Base-by-base conservation (phyloP, 1,140 invertebrate genomes). In the Drosophila burlai region DNA sequence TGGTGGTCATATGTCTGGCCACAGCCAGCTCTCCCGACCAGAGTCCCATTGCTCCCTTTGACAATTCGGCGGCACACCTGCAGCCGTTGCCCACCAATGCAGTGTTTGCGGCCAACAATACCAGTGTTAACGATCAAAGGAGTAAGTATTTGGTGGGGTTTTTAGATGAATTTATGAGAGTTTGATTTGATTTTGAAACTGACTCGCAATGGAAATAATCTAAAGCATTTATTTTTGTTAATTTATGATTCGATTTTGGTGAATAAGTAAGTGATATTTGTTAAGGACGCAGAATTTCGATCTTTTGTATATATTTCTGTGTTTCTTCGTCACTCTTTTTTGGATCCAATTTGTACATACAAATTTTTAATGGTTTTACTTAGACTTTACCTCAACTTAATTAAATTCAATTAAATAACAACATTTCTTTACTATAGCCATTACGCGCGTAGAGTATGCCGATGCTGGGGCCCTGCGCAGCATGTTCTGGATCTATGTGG, bases 401-500 rank as follows among this genome's bases (percentile, higher is more conserved):
- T 3, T n/a, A 24, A 24, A 24, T 55, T 10, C 2, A 40, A 10
- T 34, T 2, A 18, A 63, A 1, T 74, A 26, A 4, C 45, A n/a
- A 36, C 15, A 10, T 4, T 38, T 3, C 6, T 38, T 55, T 91
- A 79, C 3, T 3, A 36, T 65, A 95, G 95, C 94, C 64, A 95
- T 96, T 67, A 94, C 94, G 16, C 93, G 95, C 6, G 94, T 97
- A 34, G 95, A 96, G 75, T 97, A 96, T 59, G 82, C 89, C 7
- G 95, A 97, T 86, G 94, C 95, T 16, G 94, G 94, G 43, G 97
- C 96, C 94, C 95, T 98, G 18, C 96, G 96, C 80, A 96, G 97
- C 63, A 97, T 97, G 96, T 98, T 97, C 96, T 98, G 97, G 97
- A 95, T 98, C 65, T 97, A 98, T 92, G 94, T 98, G 15, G 96